Evolutionary conservation across 1,140 invertebrate genomes (phyloP), one percentile per base, ranked within the genome.

Genomic region (Hestina assimilis): DNA sequence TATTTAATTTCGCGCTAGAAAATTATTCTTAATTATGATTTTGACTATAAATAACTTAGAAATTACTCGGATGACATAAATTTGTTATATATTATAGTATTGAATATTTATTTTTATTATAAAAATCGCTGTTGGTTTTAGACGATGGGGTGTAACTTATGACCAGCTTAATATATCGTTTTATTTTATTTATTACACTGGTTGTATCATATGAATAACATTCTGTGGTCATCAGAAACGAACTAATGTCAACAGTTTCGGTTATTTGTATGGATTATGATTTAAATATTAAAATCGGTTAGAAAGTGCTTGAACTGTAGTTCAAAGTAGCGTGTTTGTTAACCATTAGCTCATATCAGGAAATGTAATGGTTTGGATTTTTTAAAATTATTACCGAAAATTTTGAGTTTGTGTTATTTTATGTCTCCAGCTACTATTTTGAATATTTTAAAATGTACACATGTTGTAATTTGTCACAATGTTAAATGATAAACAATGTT

Each of bases 201-300:
- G 52, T 54, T 45, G 1, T 12, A 20, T 1, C 9, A 9, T n/a
- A 17, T 38, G 17, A 3, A 38, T 17, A 38, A 14, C 9, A 11
- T 53, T 23, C 50, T 35, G 26, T 29, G n/a, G 20, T 51, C 11
- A 55, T 47, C 42, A 55, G 28, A 55, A 55, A 38, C 15, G 15
- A 35, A 48, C 54, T 57, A 48, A 33, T 57, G 54, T 57, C 54
- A 48, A 57, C 54, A 57, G 54, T 9, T n/a, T 57, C 6, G 31
- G 54, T 40, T 33, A 20, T 41, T 48, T 42, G 28, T 42, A 41
- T 38, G 17, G 54, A 57, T 57, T 54, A 19, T 48, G 33, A 57
- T 57, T 48, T 57, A 50, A 57, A 57, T 57, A 57, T 48, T 57
- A 46, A 38, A 48, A 57, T 57, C 14, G 23, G 26, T 35, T 57